Evolutionary conservation across 2,113 vertebrate species (phyloP).

Genomic region (Melanerpes formicivorus): DNA sequence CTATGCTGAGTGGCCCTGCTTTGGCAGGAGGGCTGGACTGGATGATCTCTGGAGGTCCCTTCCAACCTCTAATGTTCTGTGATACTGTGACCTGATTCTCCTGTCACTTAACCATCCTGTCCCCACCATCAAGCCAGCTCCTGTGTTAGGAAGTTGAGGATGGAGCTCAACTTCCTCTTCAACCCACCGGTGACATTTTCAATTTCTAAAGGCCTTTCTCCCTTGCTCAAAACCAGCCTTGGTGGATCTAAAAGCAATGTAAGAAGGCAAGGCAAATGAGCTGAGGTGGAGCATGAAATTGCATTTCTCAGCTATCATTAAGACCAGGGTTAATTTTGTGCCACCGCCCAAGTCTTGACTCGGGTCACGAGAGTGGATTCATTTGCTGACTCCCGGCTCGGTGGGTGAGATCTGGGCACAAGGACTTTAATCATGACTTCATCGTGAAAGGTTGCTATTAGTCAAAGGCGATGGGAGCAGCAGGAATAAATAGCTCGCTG

Average conservation of each 20-base stretch:
- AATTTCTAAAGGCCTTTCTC: background rate
- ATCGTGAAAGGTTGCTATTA: conserved; percentile 29
- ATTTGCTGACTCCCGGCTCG: background rate
- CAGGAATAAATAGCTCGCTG: conserved; percentile 55
- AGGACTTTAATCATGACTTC: conserved; percentile 28
- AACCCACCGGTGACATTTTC: background rate
- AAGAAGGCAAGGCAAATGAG: conserved; percentile 23
- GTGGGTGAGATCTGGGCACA: conserved; percentile 9
- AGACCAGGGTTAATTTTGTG: conserved; percentile 37
- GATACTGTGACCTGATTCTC: background rate
- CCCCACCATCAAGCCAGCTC: background rate
- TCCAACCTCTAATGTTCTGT: too few species aligned
- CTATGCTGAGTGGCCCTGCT: too few species aligned
- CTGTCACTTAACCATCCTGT: background rate
- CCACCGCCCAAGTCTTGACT: conserved; percentile 29
- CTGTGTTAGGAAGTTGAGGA: background rate
- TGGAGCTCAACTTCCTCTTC: background rate
- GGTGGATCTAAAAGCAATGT: background rate
- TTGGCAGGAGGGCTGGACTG: too few species aligned
- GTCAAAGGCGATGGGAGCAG: conserved; percentile 21
- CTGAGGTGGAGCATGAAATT: conserved; percentile 61
- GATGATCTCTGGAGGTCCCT: too few species aligned
- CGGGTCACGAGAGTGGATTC: conserved; percentile 1
- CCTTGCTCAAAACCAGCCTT: background rate
- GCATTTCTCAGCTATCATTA: conserved; percentile 43